A percentile compares a stretch with the other conserved stretches of the same genome.
Conservation (phyloP, 1,140 invertebrate species). For the Battus philenor region DNA sequence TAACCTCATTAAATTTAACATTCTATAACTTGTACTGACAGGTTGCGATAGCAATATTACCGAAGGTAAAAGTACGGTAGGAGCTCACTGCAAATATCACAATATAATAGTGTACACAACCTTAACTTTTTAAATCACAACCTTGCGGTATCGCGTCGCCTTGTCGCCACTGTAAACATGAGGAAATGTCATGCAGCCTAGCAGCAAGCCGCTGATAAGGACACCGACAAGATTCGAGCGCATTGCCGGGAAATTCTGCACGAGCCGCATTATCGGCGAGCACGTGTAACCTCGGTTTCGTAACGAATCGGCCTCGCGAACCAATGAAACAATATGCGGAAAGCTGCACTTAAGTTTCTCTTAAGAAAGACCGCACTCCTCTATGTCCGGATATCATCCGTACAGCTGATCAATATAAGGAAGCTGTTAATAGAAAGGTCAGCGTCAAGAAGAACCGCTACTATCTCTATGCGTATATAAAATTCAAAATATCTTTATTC, state of each 20-base stretch:
- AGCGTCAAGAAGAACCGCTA: constrained; percentile 4
- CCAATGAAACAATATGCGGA: constrained; percentile 23
- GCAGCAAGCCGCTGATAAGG: constrained; percentile 30
- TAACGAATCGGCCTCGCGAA: constrained; percentile 26
- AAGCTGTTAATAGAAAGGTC: constrained; percentile 9
- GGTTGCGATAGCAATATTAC: background rate
- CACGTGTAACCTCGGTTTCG: constrained; percentile 47
- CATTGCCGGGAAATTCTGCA: constrained; percentile 31
- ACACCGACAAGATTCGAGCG: constrained; percentile 29
- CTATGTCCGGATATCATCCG: too few species aligned
- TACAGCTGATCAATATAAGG: constrained; percentile 5
- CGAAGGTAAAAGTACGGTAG: background rate
- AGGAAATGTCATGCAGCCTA: constrained; percentile 27
- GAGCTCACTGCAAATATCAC: constrained; percentile 3
- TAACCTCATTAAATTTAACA: constrained; percentile 10
- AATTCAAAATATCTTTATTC: too few species aligned
- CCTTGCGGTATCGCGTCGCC: constrained; percentile 11
- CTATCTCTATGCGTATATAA: too few species aligned
- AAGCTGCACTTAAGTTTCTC: constrained; percentile 18
- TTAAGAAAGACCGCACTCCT: constrained; percentile 9
- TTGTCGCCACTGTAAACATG: constrained; percentile 18
- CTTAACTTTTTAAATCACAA: constrained; percentile 32
- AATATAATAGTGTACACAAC: constrained; percentile 20
- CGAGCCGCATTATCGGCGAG: constrained; percentile 35
- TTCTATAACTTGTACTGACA: constrained; percentile 10